Base-by-base conservation (phyloP, 2,113 vertebrate species). In the Gallinago paraguaiae region DNA sequence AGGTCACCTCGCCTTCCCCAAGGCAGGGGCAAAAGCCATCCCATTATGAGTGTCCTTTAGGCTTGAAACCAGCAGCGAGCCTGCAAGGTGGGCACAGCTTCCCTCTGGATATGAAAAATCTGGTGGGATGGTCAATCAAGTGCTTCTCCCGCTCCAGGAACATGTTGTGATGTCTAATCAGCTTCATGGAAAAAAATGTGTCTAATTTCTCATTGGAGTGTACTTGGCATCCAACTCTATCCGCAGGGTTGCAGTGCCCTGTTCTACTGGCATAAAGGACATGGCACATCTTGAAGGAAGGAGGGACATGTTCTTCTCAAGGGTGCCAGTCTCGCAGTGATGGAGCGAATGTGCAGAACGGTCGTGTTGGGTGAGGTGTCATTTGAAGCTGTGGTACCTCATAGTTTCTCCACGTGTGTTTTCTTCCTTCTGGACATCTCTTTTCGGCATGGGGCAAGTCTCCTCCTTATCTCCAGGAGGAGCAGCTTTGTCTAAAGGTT, bases 1-100 rank as follows among this genome's bases (percentile, higher is more conserved):
- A 30, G 11, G 31, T 67, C 48, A 76, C 61, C 41, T 70, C 22
- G 4, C 48, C 67, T 77, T 77, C 37, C 70, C 15, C 41, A 39
- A 23, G 61, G 45, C 45, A 75, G 50, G 8, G 17, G 8, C 50
- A 91, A 51, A 83, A 84, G 19, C 7, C 11, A 15, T 56, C 54
- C 39, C 9, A 1, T 28, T 56, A 31, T 35, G 17, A 33, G 11
- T 0, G 0, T 70, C 24, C 65, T 57, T 2, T 12, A 46, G 39
- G 27, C 43, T 51, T 35, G 43, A 83, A 70, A 59, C 10, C 20
- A 46, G 5, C 20, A 80, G 30, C 19, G 30, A 37, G 4, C 7
- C 37, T 45, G 12, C 3, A 12, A 30, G 6, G 4, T 43, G 63
- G 37, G 31, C 53, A 46, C 17, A 45, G 37, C 51, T 46, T 74